These are phyloP conservation scores for Phyllotreta cruciferae DNA, from an alignment of 2,888 invertebrate species.

Conservation along the genomic window DNA sequence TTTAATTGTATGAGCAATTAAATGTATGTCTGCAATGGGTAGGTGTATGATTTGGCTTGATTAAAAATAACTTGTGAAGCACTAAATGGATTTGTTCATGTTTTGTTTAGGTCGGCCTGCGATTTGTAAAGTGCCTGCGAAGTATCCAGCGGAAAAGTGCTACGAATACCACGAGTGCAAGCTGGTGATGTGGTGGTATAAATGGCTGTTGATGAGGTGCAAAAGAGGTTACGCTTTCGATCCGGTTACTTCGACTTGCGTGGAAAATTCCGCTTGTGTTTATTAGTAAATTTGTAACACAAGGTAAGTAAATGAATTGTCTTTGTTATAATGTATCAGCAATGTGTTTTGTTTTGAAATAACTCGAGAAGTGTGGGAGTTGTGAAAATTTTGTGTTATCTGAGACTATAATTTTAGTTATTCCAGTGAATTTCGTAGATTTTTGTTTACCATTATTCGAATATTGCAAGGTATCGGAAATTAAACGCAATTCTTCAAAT, in stretches of 20 bases:
- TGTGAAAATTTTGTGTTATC: too few species aligned
- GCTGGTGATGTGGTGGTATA: conserved; percentile 43
- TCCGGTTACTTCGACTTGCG: conserved; percentile 24
- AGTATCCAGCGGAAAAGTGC: conserved; percentile 36
- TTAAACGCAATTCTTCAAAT: too few species aligned
- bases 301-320: neutral
- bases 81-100: conserved; percentile 9
- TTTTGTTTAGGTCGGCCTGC: conserved; percentile 19
- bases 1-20: neutral
- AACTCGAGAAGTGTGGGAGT: too few species aligned
- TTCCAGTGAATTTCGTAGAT: too few species aligned
- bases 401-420: too few species aligned
- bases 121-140: conserved; percentile 31
- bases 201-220: conserved; percentile 34
- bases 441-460: too few species aligned
- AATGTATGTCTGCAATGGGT: too few species aligned
- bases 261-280: conserved; percentile 26
- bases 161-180: conserved; percentile 42
- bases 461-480: too few species aligned
- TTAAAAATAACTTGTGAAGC: neutral
- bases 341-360: too few species aligned
- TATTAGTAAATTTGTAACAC: neutral
- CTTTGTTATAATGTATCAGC: neutral
- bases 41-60: too few species aligned
- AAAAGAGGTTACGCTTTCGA: conserved; percentile 34